Base-by-base conservation (phyloP, 2,797 vertebrate species). In the Glossophaga mutica region DNA sequence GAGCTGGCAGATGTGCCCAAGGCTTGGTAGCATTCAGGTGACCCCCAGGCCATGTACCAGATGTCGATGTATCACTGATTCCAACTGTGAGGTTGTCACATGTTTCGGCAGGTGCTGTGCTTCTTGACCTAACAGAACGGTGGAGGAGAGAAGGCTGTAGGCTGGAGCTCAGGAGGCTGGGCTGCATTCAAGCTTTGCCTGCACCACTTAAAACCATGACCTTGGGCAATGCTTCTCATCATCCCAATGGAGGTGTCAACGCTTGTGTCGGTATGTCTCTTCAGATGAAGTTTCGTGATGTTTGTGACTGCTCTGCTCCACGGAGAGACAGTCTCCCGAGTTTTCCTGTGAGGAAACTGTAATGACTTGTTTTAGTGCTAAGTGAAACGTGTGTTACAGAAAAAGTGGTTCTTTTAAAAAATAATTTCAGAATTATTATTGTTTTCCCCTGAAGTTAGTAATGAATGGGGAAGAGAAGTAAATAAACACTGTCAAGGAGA, bases 401-500 rank as follows among this genome's bases (percentile, higher is more conserved):
- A 74, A 55, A 10, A 57, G 55, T 26, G 9, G 55, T 57, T 10
- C 26, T 24, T 57, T 57, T 3, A 76, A 76, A 65, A 22, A 50
- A 62, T 37, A 78, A 71, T 67, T 96, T 91, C 94, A 92, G 76
- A 19, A 74, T 21, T 67, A 14, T 55, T 10, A 6, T 29, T 14
- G 8, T 26, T 46, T 79, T 4, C 24, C 70, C 15, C 21, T 26
- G 12, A 22, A 52, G 18, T 55, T 46, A 12, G 44, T 57, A 44
- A 67, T 46, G 22, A 70, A 44, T 19, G 39, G 5, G 34, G 29
- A 88, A 83, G 22, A n/a, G 32, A 55, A 22, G 3, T 5, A n/a
- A 70, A 87, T 16, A 29, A 22, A n/a, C 2, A 14, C 19, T 11
- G 16, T 42, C 19, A 2, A 10, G 18, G 1, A 2, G 7, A 10